Conservation (phyloP, 53 echinoderm and acorn worm species). For the Holothuria scabra region DNA sequence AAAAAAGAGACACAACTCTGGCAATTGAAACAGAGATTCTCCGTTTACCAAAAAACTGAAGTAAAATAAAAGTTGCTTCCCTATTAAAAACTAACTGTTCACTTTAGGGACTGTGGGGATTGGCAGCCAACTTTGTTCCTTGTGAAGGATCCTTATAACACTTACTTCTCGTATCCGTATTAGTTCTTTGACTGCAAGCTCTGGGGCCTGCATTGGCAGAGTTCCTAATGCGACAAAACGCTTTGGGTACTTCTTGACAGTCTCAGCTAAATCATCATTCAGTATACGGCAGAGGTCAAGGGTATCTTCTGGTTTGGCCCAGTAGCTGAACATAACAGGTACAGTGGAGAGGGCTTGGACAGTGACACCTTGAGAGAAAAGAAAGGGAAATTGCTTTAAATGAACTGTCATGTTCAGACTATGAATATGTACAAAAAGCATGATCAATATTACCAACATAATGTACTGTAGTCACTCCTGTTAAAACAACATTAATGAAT, state of each 20-base stretch:
- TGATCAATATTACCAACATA: no score
- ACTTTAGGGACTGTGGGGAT: no score
- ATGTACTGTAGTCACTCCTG: no score
- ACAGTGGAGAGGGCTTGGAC: slow-evolving; percentile 96
- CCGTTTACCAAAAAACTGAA: no score
- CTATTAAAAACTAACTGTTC: no score
- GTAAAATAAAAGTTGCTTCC: no score
- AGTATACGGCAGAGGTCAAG: slow-evolving; percentile 89
- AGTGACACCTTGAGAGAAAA: slow-evolving; percentile 74
- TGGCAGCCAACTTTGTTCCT: no score
- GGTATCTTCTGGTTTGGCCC: slow-evolving; percentile 99
- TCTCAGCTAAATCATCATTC: slow-evolving; percentile 88
- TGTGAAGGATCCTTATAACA: not conserved
- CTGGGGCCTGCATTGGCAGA: slow-evolving; percentile 96
- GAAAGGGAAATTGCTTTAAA: not conserved
- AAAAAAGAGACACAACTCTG: no score
- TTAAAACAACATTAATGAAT: no score
- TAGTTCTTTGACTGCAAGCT: slow-evolving; percentile 88
- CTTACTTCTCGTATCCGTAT: slow-evolving; percentile 80
- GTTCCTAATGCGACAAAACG: slow-evolving; percentile 95
- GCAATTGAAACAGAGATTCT: no score
- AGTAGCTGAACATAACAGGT: slow-evolving; percentile 99
- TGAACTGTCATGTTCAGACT: no score
- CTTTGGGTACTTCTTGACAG: slow-evolving; percentile 81
- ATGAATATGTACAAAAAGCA: no score